phyloP scores from a whole-genome alignment of 2,113 vertebrate species.

The Neotoma lepida region DNA sequence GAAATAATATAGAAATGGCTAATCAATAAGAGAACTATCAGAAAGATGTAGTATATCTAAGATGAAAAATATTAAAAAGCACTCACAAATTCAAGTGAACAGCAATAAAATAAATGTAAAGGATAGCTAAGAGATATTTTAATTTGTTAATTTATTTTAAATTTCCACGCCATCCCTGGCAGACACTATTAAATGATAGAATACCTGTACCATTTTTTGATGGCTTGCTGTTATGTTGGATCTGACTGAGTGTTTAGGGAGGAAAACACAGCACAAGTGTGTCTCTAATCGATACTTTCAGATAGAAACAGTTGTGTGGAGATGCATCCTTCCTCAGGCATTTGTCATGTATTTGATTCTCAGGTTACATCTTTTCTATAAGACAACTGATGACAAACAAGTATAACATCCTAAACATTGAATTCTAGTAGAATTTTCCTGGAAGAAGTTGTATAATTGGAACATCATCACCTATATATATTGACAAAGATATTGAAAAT shows the following conservation, averaged over 20 bases:
- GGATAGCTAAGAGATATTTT: not conserved
- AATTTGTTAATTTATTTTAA: not conserved
- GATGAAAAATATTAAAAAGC: not conserved
- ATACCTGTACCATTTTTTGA: not conserved
- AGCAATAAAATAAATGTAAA: slow-evolving; percentile 13
- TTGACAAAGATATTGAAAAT: not conserved
- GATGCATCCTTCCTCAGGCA: not conserved
- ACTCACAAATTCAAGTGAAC: not conserved
- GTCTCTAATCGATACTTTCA: slow-evolving; percentile 3
- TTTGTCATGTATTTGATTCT: not conserved
- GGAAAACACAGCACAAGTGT: not conserved
- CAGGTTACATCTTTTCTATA: not conserved
- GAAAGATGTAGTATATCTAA: not conserved
- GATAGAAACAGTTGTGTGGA: slow-evolving; percentile 13
- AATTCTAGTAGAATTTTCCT: slow-evolving; percentile 16
- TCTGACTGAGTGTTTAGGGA: not conserved
- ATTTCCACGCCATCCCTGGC: not conserved
- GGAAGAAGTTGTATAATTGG: not conserved
- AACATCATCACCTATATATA: not conserved
- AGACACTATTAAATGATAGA: not conserved
- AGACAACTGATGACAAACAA: not conserved
- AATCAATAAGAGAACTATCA: not conserved
- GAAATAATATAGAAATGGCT: not conserved
- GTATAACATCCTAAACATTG: not conserved
- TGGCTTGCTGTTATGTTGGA: not conserved